Percentiles rank a stretch among this genome's conserved stretches.
Conservation (phyloP, 1,140 invertebrate genomes). For the Magallana angulata region DNA sequence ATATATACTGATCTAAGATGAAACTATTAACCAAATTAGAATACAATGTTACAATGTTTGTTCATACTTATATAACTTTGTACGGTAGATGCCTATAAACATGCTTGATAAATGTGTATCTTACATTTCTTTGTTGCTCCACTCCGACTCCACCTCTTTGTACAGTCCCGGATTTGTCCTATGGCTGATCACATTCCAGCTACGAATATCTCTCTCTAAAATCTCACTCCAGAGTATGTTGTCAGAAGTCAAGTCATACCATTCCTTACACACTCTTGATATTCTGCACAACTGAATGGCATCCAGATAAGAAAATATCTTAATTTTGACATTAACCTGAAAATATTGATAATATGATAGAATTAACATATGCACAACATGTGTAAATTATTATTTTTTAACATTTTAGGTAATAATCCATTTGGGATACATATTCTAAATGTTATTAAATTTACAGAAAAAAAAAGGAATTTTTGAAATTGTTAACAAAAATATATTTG, state of each 20-base stretch:
- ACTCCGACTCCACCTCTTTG: slow-evolving; percentile 72
- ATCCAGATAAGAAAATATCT: slow-evolving; percentile 73
- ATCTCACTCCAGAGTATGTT: slow-evolving; percentile 68
- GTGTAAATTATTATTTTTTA: no score
- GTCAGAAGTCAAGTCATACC: slow-evolving; percentile 70
- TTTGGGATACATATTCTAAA: no score
- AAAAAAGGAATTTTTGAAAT: no score
- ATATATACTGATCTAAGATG: no score
- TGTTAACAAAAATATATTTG: no score
- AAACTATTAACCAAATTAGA: no score
- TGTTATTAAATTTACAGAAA: no score
- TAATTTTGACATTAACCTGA: slow-evolving; percentile 68
- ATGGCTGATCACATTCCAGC: slow-evolving; percentile 71
- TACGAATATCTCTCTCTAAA: slow-evolving; percentile 61
- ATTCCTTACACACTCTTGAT: slow-evolving; percentile 66
- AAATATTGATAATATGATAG: slow-evolving; percentile 44
- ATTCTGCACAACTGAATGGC: slow-evolving; percentile 65
- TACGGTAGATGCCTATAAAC: no score
- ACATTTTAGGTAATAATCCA: no score
- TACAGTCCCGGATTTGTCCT: slow-evolving; percentile 72
- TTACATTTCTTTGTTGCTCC: slow-evolving; percentile 76
- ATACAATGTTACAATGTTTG: no score
- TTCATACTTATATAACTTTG: no score
- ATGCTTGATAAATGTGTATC: not conserved
- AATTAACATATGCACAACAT: no score